A percentile compares a stretch with the other conserved stretches of the same genome.
phyloP scores from a whole-genome alignment of 2,888 invertebrate species.

The Plagodis dolabraria region DNA sequence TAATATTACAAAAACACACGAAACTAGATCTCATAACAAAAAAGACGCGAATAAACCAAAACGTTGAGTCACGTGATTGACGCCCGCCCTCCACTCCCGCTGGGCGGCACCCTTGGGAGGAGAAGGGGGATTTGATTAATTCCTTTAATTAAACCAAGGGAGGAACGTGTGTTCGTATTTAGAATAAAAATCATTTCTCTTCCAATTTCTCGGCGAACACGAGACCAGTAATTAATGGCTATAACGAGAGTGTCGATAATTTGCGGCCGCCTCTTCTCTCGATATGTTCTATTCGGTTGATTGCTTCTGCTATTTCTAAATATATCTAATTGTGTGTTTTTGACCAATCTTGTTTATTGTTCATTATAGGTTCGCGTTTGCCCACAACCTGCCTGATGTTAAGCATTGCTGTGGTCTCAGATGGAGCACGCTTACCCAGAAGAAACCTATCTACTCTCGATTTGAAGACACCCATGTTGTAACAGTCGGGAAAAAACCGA shows the following conservation, averaged over 20 bases:
- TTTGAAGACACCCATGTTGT: too few species aligned
- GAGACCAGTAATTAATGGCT: conserved; percentile 16
- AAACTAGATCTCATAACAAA: background rate
- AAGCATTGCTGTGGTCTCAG: too few species aligned
- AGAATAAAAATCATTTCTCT: conserved; percentile 42
- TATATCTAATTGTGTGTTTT: background rate
- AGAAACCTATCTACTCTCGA: too few species aligned
- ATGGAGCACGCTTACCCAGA: too few species aligned
- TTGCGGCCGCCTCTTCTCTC: conserved; percentile 11
- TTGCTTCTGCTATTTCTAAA: background rate
- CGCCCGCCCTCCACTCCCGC: conserved; percentile 31
- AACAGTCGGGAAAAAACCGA: too few species aligned
- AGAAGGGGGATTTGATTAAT: conserved; percentile 52
- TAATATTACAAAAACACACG: too few species aligned
- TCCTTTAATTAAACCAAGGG: conserved; percentile 57
- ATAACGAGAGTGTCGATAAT: conserved; percentile 24
- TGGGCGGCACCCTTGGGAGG: conserved; percentile 5
- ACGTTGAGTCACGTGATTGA: conserved; percentile 56
- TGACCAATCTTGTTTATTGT: too few species aligned
- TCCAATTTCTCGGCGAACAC: conserved; percentile 28
- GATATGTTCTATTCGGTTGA: conserved; percentile 6
- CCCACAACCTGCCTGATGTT: too few species aligned
- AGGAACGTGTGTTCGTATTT: conserved; percentile 40
- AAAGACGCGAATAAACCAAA: conserved; percentile 25
- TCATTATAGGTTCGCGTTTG: too few species aligned